phyloP scores from a whole-genome alignment of 1,140 invertebrate species.

The Hyles euphorbiae region DNA sequence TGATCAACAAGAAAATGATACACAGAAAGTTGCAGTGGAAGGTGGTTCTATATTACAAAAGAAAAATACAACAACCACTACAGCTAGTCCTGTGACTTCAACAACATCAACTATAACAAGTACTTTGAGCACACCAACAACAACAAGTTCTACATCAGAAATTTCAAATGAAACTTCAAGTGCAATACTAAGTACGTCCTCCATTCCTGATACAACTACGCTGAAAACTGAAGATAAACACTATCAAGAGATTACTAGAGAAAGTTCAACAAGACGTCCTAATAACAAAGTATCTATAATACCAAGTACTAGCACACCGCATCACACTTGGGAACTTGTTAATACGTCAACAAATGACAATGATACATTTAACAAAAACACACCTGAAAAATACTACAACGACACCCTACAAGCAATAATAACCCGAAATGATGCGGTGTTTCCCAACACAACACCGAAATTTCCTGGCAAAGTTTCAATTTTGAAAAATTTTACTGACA shows the following conservation, averaged over 20 bases:
- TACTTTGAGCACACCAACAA: not conserved
- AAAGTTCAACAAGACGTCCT: slow-evolving; percentile 57
- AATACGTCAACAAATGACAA: slow-evolving; percentile 67
- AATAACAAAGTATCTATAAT: slow-evolving; percentile 70
- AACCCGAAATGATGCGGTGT: slow-evolving; percentile 65
- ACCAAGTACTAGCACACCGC: slow-evolving; percentile 53
- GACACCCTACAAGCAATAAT: slow-evolving; percentile 74
- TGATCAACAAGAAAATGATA: slow-evolving; percentile 49
- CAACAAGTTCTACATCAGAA: not conserved
- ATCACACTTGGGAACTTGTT: slow-evolving; percentile 68
- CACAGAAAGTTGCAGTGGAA: slow-evolving; percentile 59
- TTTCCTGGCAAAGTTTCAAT: slow-evolving; percentile 62
- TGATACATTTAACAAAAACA: slow-evolving; percentile 51
- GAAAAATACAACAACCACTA: slow-evolving; percentile 33
- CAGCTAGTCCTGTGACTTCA: slow-evolving; percentile 22
- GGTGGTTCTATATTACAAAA: slow-evolving; percentile 65
- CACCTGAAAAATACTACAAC: slow-evolving; percentile 68
- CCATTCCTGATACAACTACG: not conserved
- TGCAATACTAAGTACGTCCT: slow-evolving; percentile 10
- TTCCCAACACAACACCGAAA: slow-evolving; percentile 68
- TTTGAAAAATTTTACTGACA: slow-evolving; percentile 60
- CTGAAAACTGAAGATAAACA: slow-evolving; percentile 17
- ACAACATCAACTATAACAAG: slow-evolving; percentile 20
- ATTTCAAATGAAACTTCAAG: slow-evolving; percentile 9
- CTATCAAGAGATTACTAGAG: slow-evolving; percentile 36